Evolutionary conservation across 1,140 invertebrate genomes (phyloP), one percentile per base, ranked within the genome.

Genomic region (Drosophila littoralis): DNA sequence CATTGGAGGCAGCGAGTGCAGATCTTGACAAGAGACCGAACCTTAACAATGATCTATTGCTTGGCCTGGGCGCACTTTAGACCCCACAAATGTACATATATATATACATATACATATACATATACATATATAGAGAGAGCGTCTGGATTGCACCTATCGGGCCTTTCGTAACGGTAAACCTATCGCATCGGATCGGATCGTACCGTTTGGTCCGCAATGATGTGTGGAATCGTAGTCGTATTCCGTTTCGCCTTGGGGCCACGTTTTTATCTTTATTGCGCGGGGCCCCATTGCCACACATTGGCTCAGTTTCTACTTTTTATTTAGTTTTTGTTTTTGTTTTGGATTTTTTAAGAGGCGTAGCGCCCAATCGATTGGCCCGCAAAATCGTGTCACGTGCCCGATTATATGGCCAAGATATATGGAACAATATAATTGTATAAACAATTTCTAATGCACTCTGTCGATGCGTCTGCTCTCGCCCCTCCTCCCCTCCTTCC

Each of bases 191-290:
- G 22, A 17, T 17, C 17, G 17, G 1, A 28, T 28, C 22, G 8
- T 28, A 38, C 48, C 35, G 28, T 46, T 60, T 52, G 13, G 60
- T 38, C 69, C 42, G 22, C 22, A 28, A 5, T 28, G 22, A 28
- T 28, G 22, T 28, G 22, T 28, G 4, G 71, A 43, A 32, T 17
- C 54, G 22, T 28, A 3, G 22, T 3, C 52, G 51, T 50, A 48
- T 40, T 58, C 17, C 51, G 35, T 38, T 66, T 70, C n/a, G 68
- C 69, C 52, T 67, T 66, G 63, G 35, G 15, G 33, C n/a, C 15
- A 12, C 35, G 43, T 10, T 45, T 77, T 73, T 86, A 86, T 86
- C 82, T 86, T 86, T 86, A 81, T 81, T 80, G 43, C 60, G 38
- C n/a, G 52, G 52, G 33, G 59, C 32, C 57, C 50, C 50, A 55